These are phyloP conservation scores for Pollenia angustigena DNA, from an alignment of 2,888 invertebrate species.

Conservation along the genomic window DNA sequence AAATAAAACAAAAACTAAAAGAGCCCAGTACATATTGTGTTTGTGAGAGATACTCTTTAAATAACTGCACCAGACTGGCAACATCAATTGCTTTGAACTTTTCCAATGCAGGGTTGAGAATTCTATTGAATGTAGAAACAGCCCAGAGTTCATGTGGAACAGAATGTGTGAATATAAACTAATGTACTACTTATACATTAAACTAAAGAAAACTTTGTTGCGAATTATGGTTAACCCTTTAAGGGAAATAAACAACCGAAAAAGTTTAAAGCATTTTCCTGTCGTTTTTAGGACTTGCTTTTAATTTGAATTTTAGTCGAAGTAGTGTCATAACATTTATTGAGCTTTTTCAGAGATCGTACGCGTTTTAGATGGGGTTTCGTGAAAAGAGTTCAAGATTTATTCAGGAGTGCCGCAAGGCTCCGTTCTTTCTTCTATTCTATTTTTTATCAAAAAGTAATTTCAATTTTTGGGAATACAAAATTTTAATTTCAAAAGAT, in stretches of 20 bases:
- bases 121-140: neutral
- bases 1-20: neutral
- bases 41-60: neutral
- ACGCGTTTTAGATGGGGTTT: no score
- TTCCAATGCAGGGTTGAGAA: slow-evolving; percentile 17
- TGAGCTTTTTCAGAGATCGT: no score
- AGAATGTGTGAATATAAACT: neutral
- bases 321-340: no score
- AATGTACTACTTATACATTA: neutral
- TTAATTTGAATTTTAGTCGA: no score
- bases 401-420: no score
- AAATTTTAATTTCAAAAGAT: no score
- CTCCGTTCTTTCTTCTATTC: no score
- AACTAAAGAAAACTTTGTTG: slow-evolving; percentile 1
- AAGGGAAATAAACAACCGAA: neutral
- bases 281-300: no score
- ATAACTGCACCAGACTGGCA: neutral
- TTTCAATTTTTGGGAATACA: no score
- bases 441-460: no score
- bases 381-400: no score
- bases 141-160: neutral
- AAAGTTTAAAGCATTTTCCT: no score
- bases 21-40: neutral
- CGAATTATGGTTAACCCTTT: slow-evolving; percentile 29
- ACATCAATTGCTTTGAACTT: slow-evolving; percentile 20